These are phyloP conservation scores for Leptatherina wallacei DNA, from an alignment of 2,797 vertebrate genomes.

Conservation along the genomic window DNA sequence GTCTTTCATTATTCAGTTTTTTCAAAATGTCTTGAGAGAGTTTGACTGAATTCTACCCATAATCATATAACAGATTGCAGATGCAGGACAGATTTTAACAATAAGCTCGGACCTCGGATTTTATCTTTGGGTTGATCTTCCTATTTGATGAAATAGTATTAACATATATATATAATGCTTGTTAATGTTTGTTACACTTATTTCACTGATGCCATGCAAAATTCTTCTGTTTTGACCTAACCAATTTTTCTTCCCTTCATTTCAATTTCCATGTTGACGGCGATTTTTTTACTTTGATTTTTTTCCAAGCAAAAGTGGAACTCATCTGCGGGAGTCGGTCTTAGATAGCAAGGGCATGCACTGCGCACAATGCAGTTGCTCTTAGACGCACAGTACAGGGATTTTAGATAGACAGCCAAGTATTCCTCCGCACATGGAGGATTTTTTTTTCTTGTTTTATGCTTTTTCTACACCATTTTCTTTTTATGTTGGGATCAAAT, in stretches of 20 bases:
- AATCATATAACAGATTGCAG: not conserved
- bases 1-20: not conserved
- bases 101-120: not conserved
- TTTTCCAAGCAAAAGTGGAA: conserved; percentile 78
- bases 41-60: not conserved
- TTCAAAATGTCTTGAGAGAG: not conserved
- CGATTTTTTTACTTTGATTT: conserved; percentile 61
- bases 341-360: conserved; percentile 88
- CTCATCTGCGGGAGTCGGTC: conserved; percentile 71
- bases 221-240: conserved; percentile 81
- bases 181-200: conserved; percentile 70
- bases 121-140: conserved; percentile 58
- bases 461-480: conserved; percentile 75
- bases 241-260: conserved; percentile 84
- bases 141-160: conserved; percentile 26
- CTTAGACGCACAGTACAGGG: conserved; percentile 90
- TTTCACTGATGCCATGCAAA: conserved; percentile 71
- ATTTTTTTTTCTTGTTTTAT: conserved; percentile 75
- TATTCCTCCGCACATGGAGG: conserved; percentile 57
- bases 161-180: conserved; percentile 56
- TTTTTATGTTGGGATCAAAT: conserved; percentile 84
- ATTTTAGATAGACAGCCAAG: conserved; percentile 87
- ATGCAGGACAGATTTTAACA: not conserved
- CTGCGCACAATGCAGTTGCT: conserved; percentile 96
- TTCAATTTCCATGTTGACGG: conserved; percentile 83